phyloP scores from a whole-genome alignment of 2,113 vertebrate species.

The Rhizomys pruinosus region DNA sequence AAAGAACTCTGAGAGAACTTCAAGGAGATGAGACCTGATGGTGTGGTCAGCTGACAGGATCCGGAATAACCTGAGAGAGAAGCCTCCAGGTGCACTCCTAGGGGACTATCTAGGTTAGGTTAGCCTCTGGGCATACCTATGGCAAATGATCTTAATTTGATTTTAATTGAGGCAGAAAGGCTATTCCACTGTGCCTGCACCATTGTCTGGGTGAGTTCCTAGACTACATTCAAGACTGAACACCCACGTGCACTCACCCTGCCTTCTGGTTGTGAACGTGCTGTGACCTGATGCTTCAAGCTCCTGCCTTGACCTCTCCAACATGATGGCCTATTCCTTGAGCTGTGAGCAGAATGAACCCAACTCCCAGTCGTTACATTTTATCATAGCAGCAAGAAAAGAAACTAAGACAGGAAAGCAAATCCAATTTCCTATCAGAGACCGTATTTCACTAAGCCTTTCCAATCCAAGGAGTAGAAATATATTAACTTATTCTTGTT shows the following conservation, averaged over 20 bases:
- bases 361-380: background rate
- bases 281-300: background rate
- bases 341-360: background rate
- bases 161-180: background rate
- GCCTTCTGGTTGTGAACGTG: background rate
- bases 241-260: background rate
- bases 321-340: too few relatives aligned
- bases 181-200: background rate
- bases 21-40: background rate
- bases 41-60: background rate
- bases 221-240: background rate
- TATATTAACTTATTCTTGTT: background rate
- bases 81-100: background rate
- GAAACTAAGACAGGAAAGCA: background rate
- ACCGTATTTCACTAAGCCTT: background rate
- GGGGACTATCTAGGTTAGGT: background rate
- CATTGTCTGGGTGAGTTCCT: background rate
- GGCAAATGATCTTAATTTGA: too few relatives aligned
- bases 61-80: background rate
- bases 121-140: background rate
- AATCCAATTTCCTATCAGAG: background rate
- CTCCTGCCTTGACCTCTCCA: background rate
- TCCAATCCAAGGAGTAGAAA: background rate
- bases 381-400: background rate
- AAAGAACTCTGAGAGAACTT: background rate